These are phyloP conservation scores for Heliconius hortense DNA, from an alignment of 2,888 invertebrate genomes.

Conservation along the genomic window DNA sequence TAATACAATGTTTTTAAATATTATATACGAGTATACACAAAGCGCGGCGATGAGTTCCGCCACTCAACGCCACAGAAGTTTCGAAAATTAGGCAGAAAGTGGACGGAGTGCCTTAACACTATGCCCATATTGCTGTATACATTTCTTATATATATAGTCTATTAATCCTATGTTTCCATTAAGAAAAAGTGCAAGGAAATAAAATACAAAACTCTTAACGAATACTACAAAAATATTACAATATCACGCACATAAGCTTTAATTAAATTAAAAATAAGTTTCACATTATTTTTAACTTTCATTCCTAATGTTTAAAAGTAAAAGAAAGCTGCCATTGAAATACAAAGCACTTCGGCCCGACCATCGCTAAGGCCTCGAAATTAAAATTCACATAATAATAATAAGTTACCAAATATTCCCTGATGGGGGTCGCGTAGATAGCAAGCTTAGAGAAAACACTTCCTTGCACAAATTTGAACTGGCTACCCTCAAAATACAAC, in stretches of 20 bases:
- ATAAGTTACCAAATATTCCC: slow-evolving; percentile 34
- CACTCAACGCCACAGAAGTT: too few species aligned
- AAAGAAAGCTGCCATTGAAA: slow-evolving; percentile 2
- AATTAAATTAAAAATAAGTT: neutral
- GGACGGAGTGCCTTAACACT: too few species aligned
- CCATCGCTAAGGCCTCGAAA: neutral
- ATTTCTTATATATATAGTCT: too few species aligned
- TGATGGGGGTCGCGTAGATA: slow-evolving; percentile 56
- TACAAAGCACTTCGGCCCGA: neutral
- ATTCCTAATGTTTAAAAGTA: neutral
- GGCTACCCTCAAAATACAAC: slow-evolving; percentile 23
- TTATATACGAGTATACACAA: too few species aligned
- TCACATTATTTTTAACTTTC: neutral
- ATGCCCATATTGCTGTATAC: too few species aligned
- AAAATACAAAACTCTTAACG: too few species aligned
- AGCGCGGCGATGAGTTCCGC: too few species aligned
- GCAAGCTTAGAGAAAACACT: slow-evolving; percentile 63
- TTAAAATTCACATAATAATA: slow-evolving; percentile 38
- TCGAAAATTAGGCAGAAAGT: too few species aligned
- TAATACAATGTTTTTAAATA: too few species aligned
- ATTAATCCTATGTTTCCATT: too few species aligned
- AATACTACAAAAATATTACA: neutral
- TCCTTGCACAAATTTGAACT: slow-evolving; percentile 54
- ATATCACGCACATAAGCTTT: neutral
- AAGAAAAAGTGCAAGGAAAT: too few species aligned